Percentiles rank a stretch among this genome's conserved stretches.
These are phyloP conservation scores for Lordiphosa mommai DNA, from an alignment of 1,140 invertebrate species.

Conservation along the genomic window DNA sequence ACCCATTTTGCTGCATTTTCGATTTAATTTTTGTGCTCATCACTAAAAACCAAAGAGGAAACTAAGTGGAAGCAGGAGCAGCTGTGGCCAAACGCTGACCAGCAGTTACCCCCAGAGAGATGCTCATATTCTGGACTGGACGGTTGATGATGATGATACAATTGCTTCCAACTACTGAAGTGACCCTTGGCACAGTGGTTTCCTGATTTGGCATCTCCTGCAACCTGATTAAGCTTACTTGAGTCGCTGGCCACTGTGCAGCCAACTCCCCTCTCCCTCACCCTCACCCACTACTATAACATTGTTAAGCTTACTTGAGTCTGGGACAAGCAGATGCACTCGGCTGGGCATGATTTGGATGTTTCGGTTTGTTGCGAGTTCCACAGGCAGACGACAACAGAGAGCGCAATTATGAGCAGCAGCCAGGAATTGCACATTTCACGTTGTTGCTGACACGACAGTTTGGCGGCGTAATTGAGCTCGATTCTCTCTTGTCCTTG, in stretches of 20 bases:
- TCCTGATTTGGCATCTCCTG: background rate
- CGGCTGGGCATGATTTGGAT: constrained; percentile 83
- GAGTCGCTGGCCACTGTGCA: background rate
- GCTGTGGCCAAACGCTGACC: constrained; percentile 50
- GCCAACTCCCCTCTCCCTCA: background rate
- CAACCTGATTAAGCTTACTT: background rate
- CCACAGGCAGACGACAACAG: constrained; percentile 80
- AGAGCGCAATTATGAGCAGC: constrained; percentile 78
- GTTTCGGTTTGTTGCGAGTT: constrained; percentile 79
- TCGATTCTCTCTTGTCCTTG: constrained; percentile 58
- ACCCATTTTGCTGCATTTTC: constrained; percentile 71
- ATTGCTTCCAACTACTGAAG: constrained; percentile 5
- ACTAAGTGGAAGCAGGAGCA: constrained; percentile 23
- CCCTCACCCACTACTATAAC: constrained; percentile 14
- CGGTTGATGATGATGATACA: constrained; percentile 8
- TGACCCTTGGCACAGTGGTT: constrained; percentile 6
- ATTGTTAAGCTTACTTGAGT: constrained; percentile 85
- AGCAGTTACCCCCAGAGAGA: constrained; percentile 42
- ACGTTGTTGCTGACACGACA: constrained; percentile 78
- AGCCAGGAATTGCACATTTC: constrained; percentile 80
- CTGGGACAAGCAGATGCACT: constrained; percentile 90
- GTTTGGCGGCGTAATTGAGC: constrained; percentile 78
- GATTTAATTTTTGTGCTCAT: constrained; percentile 71
- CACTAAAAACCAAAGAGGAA: constrained; percentile 30
- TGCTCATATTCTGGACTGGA: constrained; percentile 22